These are phyloP conservation scores for Hoplias malabaricus DNA, from an alignment of 2,113 vertebrate genomes.

Conservation along the genomic window DNA sequence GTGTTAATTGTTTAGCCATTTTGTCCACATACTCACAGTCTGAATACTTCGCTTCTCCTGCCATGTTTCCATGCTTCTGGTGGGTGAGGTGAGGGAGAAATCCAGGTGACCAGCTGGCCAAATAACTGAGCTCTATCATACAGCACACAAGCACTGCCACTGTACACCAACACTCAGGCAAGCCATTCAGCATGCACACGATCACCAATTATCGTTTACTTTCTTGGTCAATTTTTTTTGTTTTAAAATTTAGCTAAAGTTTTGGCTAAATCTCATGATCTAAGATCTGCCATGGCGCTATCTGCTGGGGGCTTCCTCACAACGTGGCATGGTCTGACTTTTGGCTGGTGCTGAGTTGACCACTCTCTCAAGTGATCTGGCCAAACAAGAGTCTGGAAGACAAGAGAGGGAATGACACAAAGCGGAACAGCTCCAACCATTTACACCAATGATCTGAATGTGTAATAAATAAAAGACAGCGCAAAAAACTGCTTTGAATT, in stretches of 20 bases:
- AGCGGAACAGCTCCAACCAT: neutral
- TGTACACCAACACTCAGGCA: neutral
- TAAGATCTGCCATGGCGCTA: neutral
- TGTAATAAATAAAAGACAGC: no score
- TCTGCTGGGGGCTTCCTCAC: neutral
- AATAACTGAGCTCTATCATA: neutral
- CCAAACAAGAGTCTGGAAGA: slow-evolving; percentile 29
- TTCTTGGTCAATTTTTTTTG: neutral
- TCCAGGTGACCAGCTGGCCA: slow-evolving; percentile 41
- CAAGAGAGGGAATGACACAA: slow-evolving; percentile 20
- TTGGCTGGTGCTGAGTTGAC: slow-evolving; percentile 11
- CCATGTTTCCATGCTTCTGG: slow-evolving; percentile 76
- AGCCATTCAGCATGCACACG: slow-evolving; percentile 26
- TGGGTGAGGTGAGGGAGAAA: slow-evolving; percentile 58
- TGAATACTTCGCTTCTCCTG: slow-evolving; percentile 73
- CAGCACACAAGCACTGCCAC: neutral
- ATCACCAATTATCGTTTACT: neutral
- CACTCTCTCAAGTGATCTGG: neutral
- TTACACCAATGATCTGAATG: neutral
- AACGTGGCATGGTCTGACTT: slow-evolving; percentile 14
- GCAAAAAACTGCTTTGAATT: no score
- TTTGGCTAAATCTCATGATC: neutral
- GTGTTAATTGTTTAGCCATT: neutral
- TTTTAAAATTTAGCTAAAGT: neutral
- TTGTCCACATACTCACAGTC: slow-evolving; percentile 65